Percentiles rank a stretch among this genome's conserved stretches.
phyloP scores from a whole-genome alignment of 2,888 invertebrate genomes.

The Cephus sareptanus region DNA sequence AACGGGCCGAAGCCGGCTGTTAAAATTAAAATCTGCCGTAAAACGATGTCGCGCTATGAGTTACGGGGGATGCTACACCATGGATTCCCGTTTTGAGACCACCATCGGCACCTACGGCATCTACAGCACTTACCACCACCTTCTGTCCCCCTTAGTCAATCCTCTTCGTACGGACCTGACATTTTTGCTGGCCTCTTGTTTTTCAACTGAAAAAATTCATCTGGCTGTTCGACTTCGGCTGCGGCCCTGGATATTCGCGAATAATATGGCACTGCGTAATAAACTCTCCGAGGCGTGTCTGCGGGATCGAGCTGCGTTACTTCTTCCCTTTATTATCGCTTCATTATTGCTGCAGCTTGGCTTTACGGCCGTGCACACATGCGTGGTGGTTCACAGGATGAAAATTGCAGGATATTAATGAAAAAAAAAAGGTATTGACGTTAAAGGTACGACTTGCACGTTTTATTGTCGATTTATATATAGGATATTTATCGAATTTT shows the following conservation, averaged over 20 bases:
- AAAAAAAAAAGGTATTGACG: background rate
- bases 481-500: conserved; percentile 1
- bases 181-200: background rate
- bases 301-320: conserved; percentile 51
- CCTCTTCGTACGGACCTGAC: background rate
- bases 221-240: background rate
- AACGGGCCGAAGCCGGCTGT: conserved; percentile 53
- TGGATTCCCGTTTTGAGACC: conserved; percentile 5
- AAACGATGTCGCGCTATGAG: conserved; percentile 49
- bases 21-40: conserved; percentile 62
- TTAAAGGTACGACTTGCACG: background rate
- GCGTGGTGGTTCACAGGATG: background rate
- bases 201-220: background rate
- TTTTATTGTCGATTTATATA: background rate
- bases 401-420: background rate
- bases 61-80: conserved; percentile 34
- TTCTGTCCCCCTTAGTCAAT: background rate
- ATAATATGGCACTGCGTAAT: conserved; percentile 51
- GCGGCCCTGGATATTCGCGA: background rate
- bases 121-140: background rate
- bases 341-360: conserved; percentile 56
- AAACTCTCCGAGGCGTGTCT: conserved; percentile 53
- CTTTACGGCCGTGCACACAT: conserved; percentile 50
- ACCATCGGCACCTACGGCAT: background rate
- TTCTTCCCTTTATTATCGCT: conserved; percentile 59